Base-by-base conservation (phyloP, 2,113 vertebrate species). In the Diadophis punctatus region DNA sequence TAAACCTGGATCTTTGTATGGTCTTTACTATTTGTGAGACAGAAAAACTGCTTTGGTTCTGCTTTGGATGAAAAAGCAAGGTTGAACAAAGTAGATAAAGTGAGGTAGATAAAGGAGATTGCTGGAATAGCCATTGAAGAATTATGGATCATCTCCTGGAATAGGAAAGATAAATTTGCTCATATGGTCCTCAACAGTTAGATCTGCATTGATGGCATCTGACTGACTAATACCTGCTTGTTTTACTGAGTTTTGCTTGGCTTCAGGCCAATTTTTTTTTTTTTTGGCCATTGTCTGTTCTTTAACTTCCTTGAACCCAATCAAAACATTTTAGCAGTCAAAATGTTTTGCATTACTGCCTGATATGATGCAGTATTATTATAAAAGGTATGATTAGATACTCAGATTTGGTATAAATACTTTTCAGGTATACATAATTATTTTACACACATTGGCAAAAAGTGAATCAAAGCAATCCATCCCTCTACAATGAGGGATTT, bases 291-390 rank as follows among this genome's bases (percentile, higher is more conserved):
- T 88, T 91, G 74, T 89, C 3, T 87, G 90, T 85, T 86, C 90
- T 94, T 91, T 84, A 46, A 48, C 87, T 88, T 93, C 18, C 56
- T 95, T 94, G 23, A 34, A 89, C 92, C 97, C 95, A 97, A 88
- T 96, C 95, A 96, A 96, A 97, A 90, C 85, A 94, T 94, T 96
- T 93, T 88, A 92, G 87, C 90, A 96, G 95, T 49, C 94, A 94
- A 94, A 95, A n/a, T 30, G 93, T 90, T 93, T 49, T 92, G 91
- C 10, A 93, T 90, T 89, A 91, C 56, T 95, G 68, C 63, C 94
- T 23, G 94, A 94, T 92, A 94, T 91, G 91, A 89, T 92, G 86
- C 94, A 93, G 88, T 95, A 94, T 92, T 11, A 96, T 93, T 85
- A 91, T 48, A 89, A 92, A 91, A 53, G 51, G 3, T 94, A 95